Evolutionary conservation across 2,888 invertebrate species (phyloP).

Genomic region (Melipona beecheii): DNA sequence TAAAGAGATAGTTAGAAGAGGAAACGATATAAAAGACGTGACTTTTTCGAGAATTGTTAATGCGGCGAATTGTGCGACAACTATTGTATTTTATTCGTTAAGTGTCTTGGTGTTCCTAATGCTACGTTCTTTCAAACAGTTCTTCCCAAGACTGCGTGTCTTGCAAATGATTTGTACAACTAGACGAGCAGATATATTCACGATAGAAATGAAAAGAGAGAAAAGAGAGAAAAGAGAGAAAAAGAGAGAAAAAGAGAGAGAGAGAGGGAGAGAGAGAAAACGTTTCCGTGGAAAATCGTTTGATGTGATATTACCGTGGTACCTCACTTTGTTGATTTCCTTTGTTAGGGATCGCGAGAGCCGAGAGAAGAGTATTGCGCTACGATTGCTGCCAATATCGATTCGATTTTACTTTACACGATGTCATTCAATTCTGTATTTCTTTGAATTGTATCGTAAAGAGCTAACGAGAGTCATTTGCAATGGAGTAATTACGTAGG

Average conservation of each 20-base stretch:
- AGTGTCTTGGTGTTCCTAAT: slow-evolving; percentile 59
- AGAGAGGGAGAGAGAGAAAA: not conserved
- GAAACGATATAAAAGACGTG: not conserved
- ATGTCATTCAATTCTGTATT: not conserved
- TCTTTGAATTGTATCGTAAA: not conserved
- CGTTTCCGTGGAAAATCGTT: slow-evolving; percentile 38
- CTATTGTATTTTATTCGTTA: slow-evolving; percentile 45
- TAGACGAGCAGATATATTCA: slow-evolving; percentile 14
- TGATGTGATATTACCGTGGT: slow-evolving; percentile 54
- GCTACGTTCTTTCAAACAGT: slow-evolving; percentile 41
- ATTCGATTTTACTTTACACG: slow-evolving; percentile 9
- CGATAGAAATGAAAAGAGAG: not conserved
- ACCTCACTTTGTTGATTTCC: slow-evolving; percentile 34
- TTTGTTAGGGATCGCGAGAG: slow-evolving; percentile 14
- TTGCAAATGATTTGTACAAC: slow-evolving; percentile 9
- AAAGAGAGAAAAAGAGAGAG: too few relatives aligned
- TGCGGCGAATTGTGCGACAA: slow-evolving; percentile 13
- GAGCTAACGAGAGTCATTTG: not conserved
- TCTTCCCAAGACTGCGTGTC: slow-evolving; percentile 32
- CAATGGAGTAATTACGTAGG: not conserved
- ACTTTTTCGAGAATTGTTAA: slow-evolving; percentile 15
- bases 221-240: too few relatives aligned
- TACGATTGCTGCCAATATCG: slow-evolving; percentile 46
- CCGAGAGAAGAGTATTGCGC: slow-evolving; percentile 19
- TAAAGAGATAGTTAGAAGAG: not conserved